Conservation (phyloP, 2,888 invertebrate species). For the Sarcophaga caerulescens region DNA sequence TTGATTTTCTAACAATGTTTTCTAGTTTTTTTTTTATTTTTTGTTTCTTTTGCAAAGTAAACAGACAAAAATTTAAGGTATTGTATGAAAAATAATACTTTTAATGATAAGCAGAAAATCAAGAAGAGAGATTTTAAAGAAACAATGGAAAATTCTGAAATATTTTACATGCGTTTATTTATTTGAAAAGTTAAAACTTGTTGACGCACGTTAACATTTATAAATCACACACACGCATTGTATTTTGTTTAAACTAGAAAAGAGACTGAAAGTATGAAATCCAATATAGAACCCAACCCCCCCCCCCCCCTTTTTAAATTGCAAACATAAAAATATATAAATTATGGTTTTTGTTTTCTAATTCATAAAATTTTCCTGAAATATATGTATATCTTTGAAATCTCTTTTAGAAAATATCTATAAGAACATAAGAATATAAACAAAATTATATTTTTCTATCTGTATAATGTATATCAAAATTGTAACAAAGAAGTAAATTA, state of each 20-base stretch:
- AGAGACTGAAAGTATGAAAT: not conserved
- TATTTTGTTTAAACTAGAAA: not conserved
- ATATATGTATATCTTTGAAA: not conserved
- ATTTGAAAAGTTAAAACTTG: no score
- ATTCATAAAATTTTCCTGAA: not conserved
- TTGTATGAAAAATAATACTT: constrained; percentile 9
- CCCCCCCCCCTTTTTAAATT: no score
- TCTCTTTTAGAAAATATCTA: constrained; percentile 1
- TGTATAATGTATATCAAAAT: constrained; percentile 31
- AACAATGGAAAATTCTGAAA: not conserved
- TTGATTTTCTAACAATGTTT: no score
- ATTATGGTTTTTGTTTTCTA: no score
- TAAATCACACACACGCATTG: not conserved
- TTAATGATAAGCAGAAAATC: not conserved
- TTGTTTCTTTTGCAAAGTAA: not conserved
- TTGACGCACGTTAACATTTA: no score
- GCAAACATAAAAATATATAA: no score
- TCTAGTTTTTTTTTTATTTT: no score
- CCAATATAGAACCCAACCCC: not conserved
- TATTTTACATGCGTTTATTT: not conserved
- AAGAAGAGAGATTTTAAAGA: constrained; percentile 20
- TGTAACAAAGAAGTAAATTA: not conserved
- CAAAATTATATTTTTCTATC: constrained; percentile 9
- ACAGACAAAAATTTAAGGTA: not conserved
- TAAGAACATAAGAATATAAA: not conserved